These are phyloP conservation scores for Pachyrhynchus sulphureomaculatus DNA, from an alignment of 1,140 invertebrate species.

Conservation along the genomic window DNA sequence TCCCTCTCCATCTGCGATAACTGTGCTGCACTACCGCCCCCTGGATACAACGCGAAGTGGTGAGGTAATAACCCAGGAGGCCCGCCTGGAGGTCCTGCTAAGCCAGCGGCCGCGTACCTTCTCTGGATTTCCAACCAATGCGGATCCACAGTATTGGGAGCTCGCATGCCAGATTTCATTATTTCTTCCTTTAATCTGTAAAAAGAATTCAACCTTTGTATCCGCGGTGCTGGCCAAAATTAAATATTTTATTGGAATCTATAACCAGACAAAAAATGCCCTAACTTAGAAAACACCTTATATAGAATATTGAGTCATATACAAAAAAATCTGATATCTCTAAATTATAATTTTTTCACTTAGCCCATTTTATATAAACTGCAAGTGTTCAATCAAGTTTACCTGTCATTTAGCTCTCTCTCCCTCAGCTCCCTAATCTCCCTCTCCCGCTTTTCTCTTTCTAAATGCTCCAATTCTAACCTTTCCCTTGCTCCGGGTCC, in stretches of 20 bases:
- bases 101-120: conserved; percentile 47
- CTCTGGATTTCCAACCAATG: conserved; percentile 78
- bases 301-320: too few species aligned
- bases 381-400: too few species aligned
- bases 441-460: conserved; percentile 80
- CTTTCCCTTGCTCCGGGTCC: conserved; percentile 74
- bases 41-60: conserved; percentile 54
- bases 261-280: too few species aligned
- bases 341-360: too few species aligned
- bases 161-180: conserved; percentile 61
- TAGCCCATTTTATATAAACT: too few species aligned
- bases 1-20: conserved; percentile 83
- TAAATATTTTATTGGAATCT: neutral
- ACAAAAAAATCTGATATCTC: too few species aligned
- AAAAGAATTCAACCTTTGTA: neutral
- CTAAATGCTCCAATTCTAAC: conserved; percentile 78
- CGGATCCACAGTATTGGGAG: conserved; percentile 74
- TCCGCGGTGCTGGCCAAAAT: neutral
- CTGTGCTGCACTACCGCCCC: conserved; percentile 58
- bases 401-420: conserved; percentile 75
- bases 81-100: conserved; percentile 42
- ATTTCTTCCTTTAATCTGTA: conserved; percentile 73
- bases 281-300: too few species aligned
- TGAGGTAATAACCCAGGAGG: conserved; percentile 48
- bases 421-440: conserved; percentile 84